Percentiles rank a stretch among this genome's conserved stretches.
Conservation (phyloP, 2,797 vertebrate genomes). For the Oryzias sinensis region DNA sequence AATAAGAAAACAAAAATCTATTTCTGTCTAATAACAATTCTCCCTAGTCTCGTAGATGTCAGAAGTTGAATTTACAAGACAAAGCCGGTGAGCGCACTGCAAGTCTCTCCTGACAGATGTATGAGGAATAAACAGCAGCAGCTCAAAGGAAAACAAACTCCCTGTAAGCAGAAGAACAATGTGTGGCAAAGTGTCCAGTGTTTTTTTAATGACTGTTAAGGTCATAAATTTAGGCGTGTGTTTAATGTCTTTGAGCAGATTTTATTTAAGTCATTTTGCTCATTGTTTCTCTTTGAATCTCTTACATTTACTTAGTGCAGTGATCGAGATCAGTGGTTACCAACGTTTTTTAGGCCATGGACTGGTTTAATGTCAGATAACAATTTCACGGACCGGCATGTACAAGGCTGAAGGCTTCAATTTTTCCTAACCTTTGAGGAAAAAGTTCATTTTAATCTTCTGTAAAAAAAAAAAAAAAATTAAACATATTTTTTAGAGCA, state of each 20-base stretch:
- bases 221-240: conserved; percentile 50
- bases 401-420: too few relatives aligned
- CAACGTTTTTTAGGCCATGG: too few relatives aligned
- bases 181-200: conserved; percentile 62
- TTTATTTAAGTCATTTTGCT: conserved; percentile 35
- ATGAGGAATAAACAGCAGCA: conserved; percentile 65
- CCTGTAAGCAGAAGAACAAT: conserved; percentile 53
- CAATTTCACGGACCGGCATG: too few relatives aligned
- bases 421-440: too few relatives aligned
- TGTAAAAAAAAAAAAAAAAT: too few relatives aligned
- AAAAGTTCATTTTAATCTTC: too few relatives aligned
- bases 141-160: conserved; percentile 59
- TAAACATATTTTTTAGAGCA: too few relatives aligned
- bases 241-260: conserved; percentile 38
- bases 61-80: conserved; percentile 77
- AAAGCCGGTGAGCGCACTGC: conserved; percentile 66
- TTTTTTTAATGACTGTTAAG: conserved; percentile 46
- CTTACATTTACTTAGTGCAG: conserved; percentile 8
- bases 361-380: too few relatives aligned
- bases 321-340: not conserved
- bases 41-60: conserved; percentile 70
- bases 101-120: conserved; percentile 71
- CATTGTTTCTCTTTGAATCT: conserved; percentile 23
- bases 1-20: conserved; percentile 66
- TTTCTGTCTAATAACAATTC: conserved; percentile 76